A percentile compares a stretch with the other conserved stretches of the same genome.
Conservation (phyloP, 2,888 invertebrate genomes). For the Seira sanloemensis region DNA sequence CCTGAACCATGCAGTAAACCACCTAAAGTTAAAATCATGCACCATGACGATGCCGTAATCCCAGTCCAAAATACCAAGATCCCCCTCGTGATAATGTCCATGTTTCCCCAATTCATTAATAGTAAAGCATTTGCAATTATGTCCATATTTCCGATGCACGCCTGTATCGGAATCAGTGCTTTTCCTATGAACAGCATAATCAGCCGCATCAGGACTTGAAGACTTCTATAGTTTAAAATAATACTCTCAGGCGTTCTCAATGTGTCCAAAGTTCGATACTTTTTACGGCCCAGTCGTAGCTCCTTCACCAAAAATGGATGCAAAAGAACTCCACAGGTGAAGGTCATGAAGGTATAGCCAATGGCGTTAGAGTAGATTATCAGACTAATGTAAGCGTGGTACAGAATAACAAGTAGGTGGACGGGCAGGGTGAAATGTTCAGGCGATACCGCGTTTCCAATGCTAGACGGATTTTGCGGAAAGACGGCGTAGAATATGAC, state of each 20-base stretch:
- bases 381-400: not conserved
- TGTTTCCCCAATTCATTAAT: not conserved
- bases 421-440: not conserved
- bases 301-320: not conserved
- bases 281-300: not conserved
- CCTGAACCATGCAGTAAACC: not conserved
- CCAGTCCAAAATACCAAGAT: not conserved
- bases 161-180: not conserved
- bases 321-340: not conserved
- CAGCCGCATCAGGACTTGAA: not conserved
- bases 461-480: not conserved
- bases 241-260: not conserved
- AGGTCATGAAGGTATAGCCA: not conserved
- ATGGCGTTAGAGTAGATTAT: not conserved
- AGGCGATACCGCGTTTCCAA: not conserved
- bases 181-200: not conserved
- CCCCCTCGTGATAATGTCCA: no score
- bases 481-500: not conserved
- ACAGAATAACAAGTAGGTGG: not conserved
- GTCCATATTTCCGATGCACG: not conserved
- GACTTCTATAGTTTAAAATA: not conserved
- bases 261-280: not conserved
- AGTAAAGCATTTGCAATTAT: not conserved
- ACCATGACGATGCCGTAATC: not conserved
- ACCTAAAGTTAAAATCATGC: not conserved